Conservation (phyloP, 2,797 vertebrate genomes). For the Myotis planiceps region DNA sequence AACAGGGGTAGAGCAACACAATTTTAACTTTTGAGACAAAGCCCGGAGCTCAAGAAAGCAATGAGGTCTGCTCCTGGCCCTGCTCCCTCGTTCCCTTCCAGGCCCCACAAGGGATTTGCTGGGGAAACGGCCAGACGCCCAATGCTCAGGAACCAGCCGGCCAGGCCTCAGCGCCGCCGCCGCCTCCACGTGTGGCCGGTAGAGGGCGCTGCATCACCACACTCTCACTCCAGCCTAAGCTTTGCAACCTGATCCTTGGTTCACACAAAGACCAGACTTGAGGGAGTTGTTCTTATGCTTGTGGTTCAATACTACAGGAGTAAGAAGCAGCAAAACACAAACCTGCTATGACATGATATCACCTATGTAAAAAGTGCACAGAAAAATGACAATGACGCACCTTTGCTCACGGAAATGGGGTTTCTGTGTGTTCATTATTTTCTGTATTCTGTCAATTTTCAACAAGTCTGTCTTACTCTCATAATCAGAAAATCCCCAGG, state of each 20-base stretch:
- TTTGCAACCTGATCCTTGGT: background rate
- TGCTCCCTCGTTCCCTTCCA: background rate
- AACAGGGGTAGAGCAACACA: background rate
- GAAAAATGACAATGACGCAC: background rate
- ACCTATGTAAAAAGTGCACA: background rate
- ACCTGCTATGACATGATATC: background rate
- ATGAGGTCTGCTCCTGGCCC: background rate
- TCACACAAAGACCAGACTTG: conserved; percentile 64
- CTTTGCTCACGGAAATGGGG: conserved; percentile 1
- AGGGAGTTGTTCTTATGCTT: background rate
- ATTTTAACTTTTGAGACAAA: background rate
- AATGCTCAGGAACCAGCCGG: fast-evolving
- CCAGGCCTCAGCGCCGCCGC: background rate
- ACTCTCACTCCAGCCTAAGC: background rate
- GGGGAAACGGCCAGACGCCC: fast-evolving
- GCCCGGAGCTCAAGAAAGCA: background rate
- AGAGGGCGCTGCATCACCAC: conserved; percentile 71
- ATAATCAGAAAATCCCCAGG: background rate
- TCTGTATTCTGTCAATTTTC: background rate
- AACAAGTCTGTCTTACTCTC: background rate
- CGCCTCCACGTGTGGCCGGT: conserved; percentile 25
- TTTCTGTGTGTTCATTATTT: conserved; percentile 24
- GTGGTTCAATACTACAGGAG: background rate
- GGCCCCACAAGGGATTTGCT: fast-evolving
- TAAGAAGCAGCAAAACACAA: background rate